phyloP scores from a whole-genome alignment of 2,888 invertebrate species.

The Oscheius sp. region DNA sequence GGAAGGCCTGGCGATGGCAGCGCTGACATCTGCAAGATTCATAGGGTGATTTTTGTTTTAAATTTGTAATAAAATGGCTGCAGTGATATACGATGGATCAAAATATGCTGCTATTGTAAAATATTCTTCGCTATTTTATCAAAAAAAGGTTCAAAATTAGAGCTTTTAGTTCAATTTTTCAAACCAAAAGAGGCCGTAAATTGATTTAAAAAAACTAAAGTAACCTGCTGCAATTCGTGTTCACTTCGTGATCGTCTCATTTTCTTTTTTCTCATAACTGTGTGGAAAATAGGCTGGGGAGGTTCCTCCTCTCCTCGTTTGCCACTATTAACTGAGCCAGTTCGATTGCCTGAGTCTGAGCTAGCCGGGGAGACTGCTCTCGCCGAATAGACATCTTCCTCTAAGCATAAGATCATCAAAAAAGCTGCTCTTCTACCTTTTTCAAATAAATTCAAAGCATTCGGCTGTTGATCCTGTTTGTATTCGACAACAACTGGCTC shows the following conservation, averaged over 20 bases:
- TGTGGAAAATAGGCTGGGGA: conserved; percentile 57
- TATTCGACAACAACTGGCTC: conserved; percentile 69
- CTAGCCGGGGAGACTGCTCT: conserved; percentile 54
- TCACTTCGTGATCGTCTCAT: conserved; percentile 49
- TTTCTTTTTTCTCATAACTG: conserved; percentile 59
- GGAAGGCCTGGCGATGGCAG: conserved; percentile 24
- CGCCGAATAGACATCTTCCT: conserved; percentile 51
- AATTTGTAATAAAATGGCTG: no score
- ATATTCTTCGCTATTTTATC: no score
- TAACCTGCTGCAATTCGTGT: conserved; percentile 41
- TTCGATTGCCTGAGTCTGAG: conserved; percentile 45
- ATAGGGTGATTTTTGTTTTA: no score
- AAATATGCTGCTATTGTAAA: no score
- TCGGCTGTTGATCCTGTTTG: conserved; percentile 49
- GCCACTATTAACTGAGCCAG: background rate
- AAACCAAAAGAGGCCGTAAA: no score
- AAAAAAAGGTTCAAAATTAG: no score
- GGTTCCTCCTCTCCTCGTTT: background rate
- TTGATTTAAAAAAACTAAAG: no score
- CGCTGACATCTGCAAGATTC: conserved; percentile 24
- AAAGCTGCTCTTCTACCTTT: conserved; percentile 37
- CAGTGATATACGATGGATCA: no score
- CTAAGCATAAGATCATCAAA: conserved; percentile 33
- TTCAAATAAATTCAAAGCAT: conserved; percentile 55
- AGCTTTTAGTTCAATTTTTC: no score